Evolutionary conservation across 1,140 invertebrate species (phyloP), one percentile per base, ranked within the genome.

Genomic region (Lanistes nyassanus): DNA sequence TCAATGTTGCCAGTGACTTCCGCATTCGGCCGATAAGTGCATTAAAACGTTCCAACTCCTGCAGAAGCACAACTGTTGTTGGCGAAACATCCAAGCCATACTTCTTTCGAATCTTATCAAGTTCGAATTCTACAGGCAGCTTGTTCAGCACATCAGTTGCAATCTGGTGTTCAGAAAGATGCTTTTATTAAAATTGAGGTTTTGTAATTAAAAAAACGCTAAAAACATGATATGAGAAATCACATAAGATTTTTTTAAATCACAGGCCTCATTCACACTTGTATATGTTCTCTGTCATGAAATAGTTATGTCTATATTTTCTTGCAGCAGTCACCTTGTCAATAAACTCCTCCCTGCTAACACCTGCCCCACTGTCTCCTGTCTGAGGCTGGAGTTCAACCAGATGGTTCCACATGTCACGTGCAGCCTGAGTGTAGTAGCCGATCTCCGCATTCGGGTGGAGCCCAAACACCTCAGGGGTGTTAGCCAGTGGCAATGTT

Each of bases 31-130:
- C 85, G 65, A 96, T 93, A 7, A 97, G 90, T 55, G 91, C 90
- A 87, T 97, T 97, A 87, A 96, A 96, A 83, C 95, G 91, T 83
- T 97, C 94, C 29, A 97, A 87, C 88, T 97, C 96, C 91, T 97
- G 96, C 60, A 97, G 91, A 39, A 97, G 88, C 5, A 97, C 96
- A 36, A 96, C 93, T 0, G 94, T 92, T 0, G 94, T 94, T 7
- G 96, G 96, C 5, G 94, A 92, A 62, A 96, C 92, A 76, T 91
- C 92, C 83, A 93, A 88, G 77, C 94, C 94, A 85, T 93, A 94
- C 81, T 92, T 92, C 87, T 94, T 94, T 73, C 93, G 91, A 31
- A 96, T 92, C 88, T 93, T 93, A 88, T 92, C 92, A 5, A 96
- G 90, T 85, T 97, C 94, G 84, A 93, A 96, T 74, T 92, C 90